Conservation (phyloP, 2,113 vertebrate genomes). For the Dermatemys mawii region DNA sequence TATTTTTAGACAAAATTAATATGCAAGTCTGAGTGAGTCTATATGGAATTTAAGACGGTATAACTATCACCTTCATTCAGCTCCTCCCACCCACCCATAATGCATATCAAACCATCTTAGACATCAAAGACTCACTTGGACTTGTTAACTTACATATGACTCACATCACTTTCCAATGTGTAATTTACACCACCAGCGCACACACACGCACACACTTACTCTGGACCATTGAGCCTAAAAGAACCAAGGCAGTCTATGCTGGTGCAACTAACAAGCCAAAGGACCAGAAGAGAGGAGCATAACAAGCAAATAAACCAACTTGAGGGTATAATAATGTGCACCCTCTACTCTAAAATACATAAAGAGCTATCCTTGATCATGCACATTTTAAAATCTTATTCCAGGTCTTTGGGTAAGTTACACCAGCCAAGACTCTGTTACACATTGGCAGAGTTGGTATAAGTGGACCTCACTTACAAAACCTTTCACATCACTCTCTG, state of each 20-base stretch:
- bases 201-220: background rate
- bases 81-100: background rate
- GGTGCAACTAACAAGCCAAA: background rate
- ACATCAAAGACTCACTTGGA: background rate
- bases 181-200: background rate
- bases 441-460: background rate
- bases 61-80: background rate
- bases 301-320: background rate
- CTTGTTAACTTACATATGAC: background rate
- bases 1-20: conserved; percentile 11
- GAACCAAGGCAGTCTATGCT: background rate
- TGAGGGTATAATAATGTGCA: rapidly evolving
- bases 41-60: background rate
- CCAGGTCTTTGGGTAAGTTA: background rate
- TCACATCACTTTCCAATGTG: background rate
- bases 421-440: rapidly evolving
- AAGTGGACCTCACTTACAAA: background rate
- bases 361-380: background rate
- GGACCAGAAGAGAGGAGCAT: background rate
- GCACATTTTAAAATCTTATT: background rate
- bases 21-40: background rate
- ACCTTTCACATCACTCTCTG: background rate
- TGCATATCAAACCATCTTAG: background rate
- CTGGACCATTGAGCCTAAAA: background rate
- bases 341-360: background rate